Conservation (phyloP, 2,888 invertebrate species). For the Sarcophaga subvicina region DNA sequence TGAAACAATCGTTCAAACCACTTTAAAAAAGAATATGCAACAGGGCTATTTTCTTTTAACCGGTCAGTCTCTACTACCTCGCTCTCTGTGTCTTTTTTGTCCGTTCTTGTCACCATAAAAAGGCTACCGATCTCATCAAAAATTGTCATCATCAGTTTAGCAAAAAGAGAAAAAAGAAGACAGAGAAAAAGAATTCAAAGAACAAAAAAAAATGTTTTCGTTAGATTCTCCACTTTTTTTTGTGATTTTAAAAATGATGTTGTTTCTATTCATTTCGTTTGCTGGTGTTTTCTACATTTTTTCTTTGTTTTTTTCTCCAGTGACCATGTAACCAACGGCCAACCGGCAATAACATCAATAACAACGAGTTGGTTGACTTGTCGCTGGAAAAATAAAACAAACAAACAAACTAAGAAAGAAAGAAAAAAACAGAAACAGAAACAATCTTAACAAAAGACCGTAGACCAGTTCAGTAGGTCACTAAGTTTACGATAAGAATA, state of each 20-base stretch:
- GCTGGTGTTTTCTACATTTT: neutral
- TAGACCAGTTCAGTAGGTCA: conserved; percentile 74
- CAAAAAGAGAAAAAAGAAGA: neutral
- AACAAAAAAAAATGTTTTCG: conserved; percentile 21
- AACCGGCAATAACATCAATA: conserved; percentile 57
- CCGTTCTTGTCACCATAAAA: conserved; percentile 52
- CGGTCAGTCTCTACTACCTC: too few relatives aligned
- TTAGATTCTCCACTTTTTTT: neutral
- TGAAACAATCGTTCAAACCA: conserved; percentile 70
- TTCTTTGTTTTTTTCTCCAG: neutral
- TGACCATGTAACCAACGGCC: conserved; percentile 36
- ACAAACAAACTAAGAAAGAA: conserved; percentile 5
- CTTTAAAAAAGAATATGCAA: conserved; percentile 34
- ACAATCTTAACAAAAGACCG: conserved; percentile 19
- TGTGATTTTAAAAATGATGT: neutral
- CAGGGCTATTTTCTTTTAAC: conserved; percentile 47
- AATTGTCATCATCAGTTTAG: conserved; percentile 36
- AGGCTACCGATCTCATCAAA: conserved; percentile 60
- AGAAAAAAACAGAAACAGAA: neutral
- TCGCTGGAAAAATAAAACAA: conserved; percentile 42
- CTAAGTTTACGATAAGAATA: conserved; percentile 67
- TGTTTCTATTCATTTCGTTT: neutral
- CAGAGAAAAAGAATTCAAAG: too few relatives aligned
- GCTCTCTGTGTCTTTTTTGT: conserved; percentile 9
- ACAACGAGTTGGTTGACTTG: conserved; percentile 67